These are phyloP conservation scores for Caenorhabditis macrosperma DNA, from an alignment of 2,888 invertebrate genomes.

Conservation along the genomic window DNA sequence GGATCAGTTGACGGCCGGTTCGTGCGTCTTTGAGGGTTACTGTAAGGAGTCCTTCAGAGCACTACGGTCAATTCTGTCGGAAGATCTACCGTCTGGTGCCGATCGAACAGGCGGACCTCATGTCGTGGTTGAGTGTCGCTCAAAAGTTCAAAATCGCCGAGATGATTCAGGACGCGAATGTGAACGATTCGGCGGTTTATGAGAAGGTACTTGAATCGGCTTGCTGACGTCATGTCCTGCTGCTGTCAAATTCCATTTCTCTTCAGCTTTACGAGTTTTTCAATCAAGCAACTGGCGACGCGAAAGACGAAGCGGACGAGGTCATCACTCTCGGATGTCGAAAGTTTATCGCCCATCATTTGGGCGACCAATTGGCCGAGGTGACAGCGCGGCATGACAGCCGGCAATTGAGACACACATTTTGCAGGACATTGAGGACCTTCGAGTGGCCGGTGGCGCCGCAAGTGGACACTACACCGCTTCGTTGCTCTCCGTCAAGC, in stretches of 20 bases:
- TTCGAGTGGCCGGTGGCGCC: conserved; percentile 55
- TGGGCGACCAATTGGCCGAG: conserved; percentile 68
- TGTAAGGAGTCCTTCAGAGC: conserved; percentile 65
- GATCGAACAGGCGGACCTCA: conserved; percentile 64
- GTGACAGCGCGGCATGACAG: conserved; percentile 35
- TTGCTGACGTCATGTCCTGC: conserved; percentile 17
- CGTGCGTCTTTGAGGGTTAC: neutral
- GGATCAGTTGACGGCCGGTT: conserved; percentile 64
- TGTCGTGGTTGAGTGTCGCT: conserved; percentile 62
- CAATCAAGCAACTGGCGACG: conserved; percentile 59
- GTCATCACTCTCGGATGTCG: conserved; percentile 67
- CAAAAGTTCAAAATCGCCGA: conserved; percentile 62
- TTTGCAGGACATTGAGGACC: conserved; percentile 65
- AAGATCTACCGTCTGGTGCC: conserved; percentile 69
- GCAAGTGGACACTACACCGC: conserved; percentile 53
- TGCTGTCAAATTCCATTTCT: neutral
- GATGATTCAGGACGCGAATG: conserved; percentile 64
- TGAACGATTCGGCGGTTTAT: conserved; percentile 64
- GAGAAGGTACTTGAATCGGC: conserved; percentile 47
- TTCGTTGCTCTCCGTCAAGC: conserved; percentile 44
- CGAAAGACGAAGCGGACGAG: conserved; percentile 66
- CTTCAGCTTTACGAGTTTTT: conserved; percentile 65
- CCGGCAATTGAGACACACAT: conserved; percentile 6
- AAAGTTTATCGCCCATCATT: conserved; percentile 67
- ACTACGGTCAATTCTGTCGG: conserved; percentile 70